A percentile compares a stretch with the other conserved stretches of the same genome.
phyloP scores from a whole-genome alignment of 1,140 invertebrate species.

The Cydia fagiglandana region DNA sequence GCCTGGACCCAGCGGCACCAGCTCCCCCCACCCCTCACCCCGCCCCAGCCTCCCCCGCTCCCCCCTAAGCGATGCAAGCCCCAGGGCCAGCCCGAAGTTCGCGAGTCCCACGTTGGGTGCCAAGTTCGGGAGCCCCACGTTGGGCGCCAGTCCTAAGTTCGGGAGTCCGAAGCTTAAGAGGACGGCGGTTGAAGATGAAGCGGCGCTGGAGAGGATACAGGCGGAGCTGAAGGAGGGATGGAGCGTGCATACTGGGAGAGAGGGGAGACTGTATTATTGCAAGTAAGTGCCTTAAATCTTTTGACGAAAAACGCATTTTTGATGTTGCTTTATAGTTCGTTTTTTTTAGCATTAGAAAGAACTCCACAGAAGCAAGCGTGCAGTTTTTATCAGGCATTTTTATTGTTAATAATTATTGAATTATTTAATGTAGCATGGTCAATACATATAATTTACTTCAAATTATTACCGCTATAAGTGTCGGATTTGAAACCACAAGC shows the following conservation, averaged over 20 bases:
- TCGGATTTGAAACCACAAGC: too few relatives aligned
- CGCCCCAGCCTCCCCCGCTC: slow-evolving; percentile 58
- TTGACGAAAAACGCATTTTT: too few relatives aligned
- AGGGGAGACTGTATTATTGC: slow-evolving; percentile 88
- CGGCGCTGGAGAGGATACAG: slow-evolving; percentile 77
- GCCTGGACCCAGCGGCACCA: slow-evolving; percentile 72
- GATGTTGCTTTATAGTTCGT: too few relatives aligned
- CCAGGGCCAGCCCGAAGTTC: slow-evolving; percentile 43
- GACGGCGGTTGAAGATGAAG: slow-evolving; percentile 62
- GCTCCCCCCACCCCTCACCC: slow-evolving; percentile 57
- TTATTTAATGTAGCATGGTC: too few relatives aligned
- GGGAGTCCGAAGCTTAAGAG: slow-evolving; percentile 60
- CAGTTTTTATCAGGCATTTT: too few relatives aligned
- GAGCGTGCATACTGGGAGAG: slow-evolving; percentile 85
- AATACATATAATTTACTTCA: too few relatives aligned
- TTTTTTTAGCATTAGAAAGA: too few relatives aligned
- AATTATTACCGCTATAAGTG: too few relatives aligned
- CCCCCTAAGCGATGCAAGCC: slow-evolving; percentile 55
- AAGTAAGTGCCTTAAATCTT: slow-evolving; percentile 81
- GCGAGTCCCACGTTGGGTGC: slow-evolving; percentile 53
- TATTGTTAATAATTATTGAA: too few relatives aligned
- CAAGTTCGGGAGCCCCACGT: slow-evolving; percentile 49
- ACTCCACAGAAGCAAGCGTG: too few relatives aligned
- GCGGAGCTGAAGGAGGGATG: slow-evolving; percentile 82
- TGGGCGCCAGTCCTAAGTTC: slow-evolving; percentile 41